phyloP scores from a whole-genome alignment of 2,113 vertebrate species.

The Sialia sialis region DNA sequence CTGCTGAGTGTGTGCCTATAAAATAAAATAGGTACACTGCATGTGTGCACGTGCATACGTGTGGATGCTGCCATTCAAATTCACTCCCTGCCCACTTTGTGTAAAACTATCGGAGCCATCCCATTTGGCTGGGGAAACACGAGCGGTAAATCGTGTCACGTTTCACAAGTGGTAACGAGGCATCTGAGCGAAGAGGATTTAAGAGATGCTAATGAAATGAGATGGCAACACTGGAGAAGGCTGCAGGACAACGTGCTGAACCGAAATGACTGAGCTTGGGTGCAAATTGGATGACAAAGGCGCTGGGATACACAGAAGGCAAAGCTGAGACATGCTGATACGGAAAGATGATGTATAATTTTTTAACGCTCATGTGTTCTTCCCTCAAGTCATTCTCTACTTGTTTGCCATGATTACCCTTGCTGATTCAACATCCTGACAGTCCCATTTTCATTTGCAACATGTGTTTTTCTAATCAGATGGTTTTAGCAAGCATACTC shows the following conservation, averaged over 20 bases:
- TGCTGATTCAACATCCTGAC: slow-evolving; percentile 1
- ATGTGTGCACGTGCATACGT: accelerated
- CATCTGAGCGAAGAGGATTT: not conserved
- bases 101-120: not conserved
- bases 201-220: slow-evolving; percentile 28
- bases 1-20: not conserved
- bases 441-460: slow-evolving; percentile 4
- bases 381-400: not conserved
- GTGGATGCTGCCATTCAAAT: not conserved
- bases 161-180: not conserved
- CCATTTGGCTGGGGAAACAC: not conserved
- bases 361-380: not conserved
- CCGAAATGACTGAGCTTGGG: not conserved
- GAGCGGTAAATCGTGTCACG: not conserved
- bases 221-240: not conserved
- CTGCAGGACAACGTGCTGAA: not conserved
- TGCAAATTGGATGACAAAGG: not conserved
- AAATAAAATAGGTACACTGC: not conserved
- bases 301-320: not conserved
- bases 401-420: not conserved
- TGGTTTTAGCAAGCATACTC: not conserved
- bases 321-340: not conserved
- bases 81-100: not conserved
- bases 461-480: not conserved
- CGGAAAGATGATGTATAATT: not conserved